Evolutionary conservation across 2,797 vertebrate species (phyloP), one percentile per base, ranked within the genome.

Genomic region (Calcarius lapponicus): DNA sequence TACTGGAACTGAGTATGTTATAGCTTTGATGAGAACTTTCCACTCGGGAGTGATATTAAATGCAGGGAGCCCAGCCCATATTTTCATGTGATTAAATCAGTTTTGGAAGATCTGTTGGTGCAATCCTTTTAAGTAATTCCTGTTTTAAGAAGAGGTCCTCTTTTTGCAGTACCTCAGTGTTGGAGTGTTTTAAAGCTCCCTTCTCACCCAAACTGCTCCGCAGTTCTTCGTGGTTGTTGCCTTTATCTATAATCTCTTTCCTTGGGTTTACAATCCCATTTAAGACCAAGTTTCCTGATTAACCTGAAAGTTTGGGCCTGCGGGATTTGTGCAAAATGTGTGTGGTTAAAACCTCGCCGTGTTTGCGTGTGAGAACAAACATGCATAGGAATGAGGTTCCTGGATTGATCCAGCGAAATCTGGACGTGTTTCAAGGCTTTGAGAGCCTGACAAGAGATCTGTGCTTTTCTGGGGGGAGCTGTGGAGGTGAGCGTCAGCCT

Each of bases 401-500:
- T 92, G 93, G 95, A 80, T 45, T 9, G 9, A 86, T 80, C 53
- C 80, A 57, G 86, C 0, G 0, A 65, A 54, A 66, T n/a, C 88
- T 86, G 93, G 91, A 47, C 1, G 25, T 1, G 1, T 85, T 95
- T 94, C 88, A 85, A 79, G 80, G 92, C 67, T 60, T 43, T 47
- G 70, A 57, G 72, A 91, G 91, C 58, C 78, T 80, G 90, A 67
- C 3, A 61, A 61, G 58, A 90, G 91, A 36, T 36, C 53, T 10
- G 1, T 81, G 71, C 83, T 51, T 82, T 80, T 93, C 83, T 65
- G 82, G 70, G 82, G 74, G 92, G 93, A 95, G 42, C 96, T 80
- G 90, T 53, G 95, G 88, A 81, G 92, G 94, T 92, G 96, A 90
- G 88, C 47, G 48, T 73, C 74, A 86, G 74, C 43, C 96, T 94